Conservation (phyloP, 2,113 vertebrate species). For the Apus apus region DNA sequence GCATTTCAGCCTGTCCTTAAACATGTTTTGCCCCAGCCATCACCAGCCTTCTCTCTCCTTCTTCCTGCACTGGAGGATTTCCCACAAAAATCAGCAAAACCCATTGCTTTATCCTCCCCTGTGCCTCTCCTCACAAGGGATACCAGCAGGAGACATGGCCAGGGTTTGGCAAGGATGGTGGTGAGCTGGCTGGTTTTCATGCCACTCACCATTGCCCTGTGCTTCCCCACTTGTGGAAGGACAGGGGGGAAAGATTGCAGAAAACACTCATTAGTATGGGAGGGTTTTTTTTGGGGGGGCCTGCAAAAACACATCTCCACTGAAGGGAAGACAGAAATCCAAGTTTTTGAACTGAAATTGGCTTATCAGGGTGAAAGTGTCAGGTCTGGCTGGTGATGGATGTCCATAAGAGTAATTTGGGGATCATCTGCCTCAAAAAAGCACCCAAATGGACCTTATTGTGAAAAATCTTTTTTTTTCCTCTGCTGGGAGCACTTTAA, state of each 20-base stretch:
- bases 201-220: neutral
- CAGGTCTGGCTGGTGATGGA: neutral
- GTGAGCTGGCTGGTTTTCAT: neutral
- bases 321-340: neutral
- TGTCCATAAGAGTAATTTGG: neutral
- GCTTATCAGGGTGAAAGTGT: neutral
- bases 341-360: neutral
- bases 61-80: neutral
- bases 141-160: neutral
- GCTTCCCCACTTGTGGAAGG: neutral
- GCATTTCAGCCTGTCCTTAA: neutral
- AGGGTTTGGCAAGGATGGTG: neutral
- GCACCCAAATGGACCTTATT: neutral
- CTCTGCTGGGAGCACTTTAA: neutral
- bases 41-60: neutral
- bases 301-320: neutral
- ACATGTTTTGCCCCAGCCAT: neutral
- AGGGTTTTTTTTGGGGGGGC: neutral
- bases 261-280: neutral
- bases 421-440: neutral
- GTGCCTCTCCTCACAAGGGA: neutral
- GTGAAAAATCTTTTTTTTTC: neutral
- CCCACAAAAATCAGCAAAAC: neutral
- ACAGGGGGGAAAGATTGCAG: neutral
- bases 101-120: neutral